Percentiles rank a stretch among this genome's conserved stretches.
Conservation (phyloP, 2,888 invertebrate species). For the Corbicula japonica region DNA sequence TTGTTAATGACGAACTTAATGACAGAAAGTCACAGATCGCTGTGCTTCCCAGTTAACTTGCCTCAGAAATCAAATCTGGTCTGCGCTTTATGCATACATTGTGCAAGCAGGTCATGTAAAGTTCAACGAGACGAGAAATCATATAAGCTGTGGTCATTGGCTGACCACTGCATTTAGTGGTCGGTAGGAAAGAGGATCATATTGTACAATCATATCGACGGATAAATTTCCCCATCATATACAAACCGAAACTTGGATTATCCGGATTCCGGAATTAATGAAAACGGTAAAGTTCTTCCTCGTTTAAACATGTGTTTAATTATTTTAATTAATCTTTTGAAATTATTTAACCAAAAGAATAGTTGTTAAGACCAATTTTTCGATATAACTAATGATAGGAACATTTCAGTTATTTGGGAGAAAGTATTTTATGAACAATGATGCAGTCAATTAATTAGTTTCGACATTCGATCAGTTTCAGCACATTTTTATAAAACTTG, state of each 20-base stretch:
- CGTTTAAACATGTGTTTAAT: background rate
- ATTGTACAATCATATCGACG: constrained; percentile 57
- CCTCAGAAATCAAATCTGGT: constrained; percentile 44
- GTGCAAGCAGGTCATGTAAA: constrained; percentile 78
- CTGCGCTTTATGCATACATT: constrained; percentile 77
- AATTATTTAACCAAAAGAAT: no score
- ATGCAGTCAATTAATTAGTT: no score
- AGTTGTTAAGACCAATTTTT: no score
- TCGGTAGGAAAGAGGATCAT: constrained; percentile 63
- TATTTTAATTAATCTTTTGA: no score
- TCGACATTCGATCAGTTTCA: no score
- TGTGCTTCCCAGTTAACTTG: no score
- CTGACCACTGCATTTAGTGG: constrained; percentile 66
- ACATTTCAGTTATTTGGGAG: no score
- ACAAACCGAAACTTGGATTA: constrained; percentile 26
- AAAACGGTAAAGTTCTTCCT: constrained; percentile 32
- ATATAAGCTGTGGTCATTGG: constrained; percentile 80
- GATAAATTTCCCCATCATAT: constrained; percentile 19
- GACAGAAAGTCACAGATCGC: no score
- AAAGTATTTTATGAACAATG: no score
- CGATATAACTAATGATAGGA: no score
- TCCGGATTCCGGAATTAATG: constrained; percentile 14
- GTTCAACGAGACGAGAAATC: constrained; percentile 76
- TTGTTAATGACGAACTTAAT: no score
- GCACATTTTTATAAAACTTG: no score